phyloP scores from a whole-genome alignment of 2,113 vertebrate species.

The Bubo scandiacus region DNA sequence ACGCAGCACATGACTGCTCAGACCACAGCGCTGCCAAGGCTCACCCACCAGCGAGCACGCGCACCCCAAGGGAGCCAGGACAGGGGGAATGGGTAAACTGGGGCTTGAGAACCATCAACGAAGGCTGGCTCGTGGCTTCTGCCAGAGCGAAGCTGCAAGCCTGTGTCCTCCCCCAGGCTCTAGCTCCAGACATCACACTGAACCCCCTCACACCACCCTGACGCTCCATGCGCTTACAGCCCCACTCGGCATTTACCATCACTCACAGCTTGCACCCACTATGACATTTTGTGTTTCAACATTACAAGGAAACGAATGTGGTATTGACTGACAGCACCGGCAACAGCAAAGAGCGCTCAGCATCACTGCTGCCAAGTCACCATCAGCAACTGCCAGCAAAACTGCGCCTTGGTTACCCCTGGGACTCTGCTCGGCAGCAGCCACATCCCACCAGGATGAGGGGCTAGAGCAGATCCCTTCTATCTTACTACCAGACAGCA shows the following conservation, averaged over 20 bases:
- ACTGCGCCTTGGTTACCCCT: fast-evolving
- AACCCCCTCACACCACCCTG: neutral
- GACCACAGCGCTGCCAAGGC: neutral
- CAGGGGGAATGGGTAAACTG: neutral
- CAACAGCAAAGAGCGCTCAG: neutral
- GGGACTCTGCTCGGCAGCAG: neutral
- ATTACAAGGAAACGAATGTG: fast-evolving
- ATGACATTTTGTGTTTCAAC: neutral
- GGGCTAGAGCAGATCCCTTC: neutral
- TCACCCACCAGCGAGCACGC: fast-evolving
- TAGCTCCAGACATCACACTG: neutral
- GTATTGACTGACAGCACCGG: neutral
- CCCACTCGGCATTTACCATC: neutral
- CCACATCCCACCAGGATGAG: neutral
- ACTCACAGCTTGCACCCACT: neutral
- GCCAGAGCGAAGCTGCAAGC: neutral
- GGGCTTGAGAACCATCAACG: neutral
- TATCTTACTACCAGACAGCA: neutral
- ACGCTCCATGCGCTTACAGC: neutral
- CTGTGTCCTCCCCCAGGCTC: neutral
- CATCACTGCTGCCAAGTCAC: neutral
- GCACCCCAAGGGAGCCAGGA: neutral
- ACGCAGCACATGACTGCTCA: fast-evolving
- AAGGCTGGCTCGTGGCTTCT: neutral
- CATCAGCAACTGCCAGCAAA: neutral